phyloP scores from a whole-genome alignment of 2,888 invertebrate species.

The Xestoiulus laeticollis region DNA sequence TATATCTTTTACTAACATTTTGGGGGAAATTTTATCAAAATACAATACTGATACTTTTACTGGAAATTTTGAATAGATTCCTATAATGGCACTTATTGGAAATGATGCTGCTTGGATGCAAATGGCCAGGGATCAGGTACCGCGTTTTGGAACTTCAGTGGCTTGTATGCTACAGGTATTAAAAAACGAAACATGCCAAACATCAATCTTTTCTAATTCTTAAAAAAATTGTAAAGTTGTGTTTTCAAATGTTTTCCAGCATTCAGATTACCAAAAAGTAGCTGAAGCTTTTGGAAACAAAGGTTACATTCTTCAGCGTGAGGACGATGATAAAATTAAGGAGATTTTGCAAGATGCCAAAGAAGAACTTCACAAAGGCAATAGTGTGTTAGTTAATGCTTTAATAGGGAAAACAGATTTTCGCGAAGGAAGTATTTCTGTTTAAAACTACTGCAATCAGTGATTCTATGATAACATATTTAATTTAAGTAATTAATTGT shows the following conservation, averaged over 20 bases:
- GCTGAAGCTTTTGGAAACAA: slow-evolving; percentile 68
- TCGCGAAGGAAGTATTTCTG: slow-evolving; percentile 70
- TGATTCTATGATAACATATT: too few species aligned
- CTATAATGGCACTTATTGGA: slow-evolving; percentile 69
- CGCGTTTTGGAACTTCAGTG: slow-evolving; percentile 68
- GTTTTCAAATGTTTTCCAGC: slow-evolving; percentile 63
- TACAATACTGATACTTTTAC: too few species aligned
- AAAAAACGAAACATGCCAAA: too few species aligned
- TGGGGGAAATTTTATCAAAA: too few species aligned
- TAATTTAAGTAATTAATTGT: too few species aligned
- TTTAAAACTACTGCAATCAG: slow-evolving; percentile 62
- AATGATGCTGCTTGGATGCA: slow-evolving; percentile 73
- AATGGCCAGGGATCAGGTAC: slow-evolving; percentile 71
- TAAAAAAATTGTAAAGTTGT: too few species aligned
- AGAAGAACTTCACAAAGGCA: slow-evolving; percentile 61
- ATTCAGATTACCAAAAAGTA: slow-evolving; percentile 68
- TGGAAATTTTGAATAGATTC: too few species aligned
- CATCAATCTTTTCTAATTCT: too few species aligned
- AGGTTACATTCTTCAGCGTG: slow-evolving; percentile 66
- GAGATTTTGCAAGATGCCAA: slow-evolving; percentile 63
- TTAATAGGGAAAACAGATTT: slow-evolving; percentile 70
- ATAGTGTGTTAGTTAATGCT: slow-evolving; percentile 68
- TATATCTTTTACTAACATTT: too few species aligned
- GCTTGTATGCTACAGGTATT: slow-evolving; percentile 69
- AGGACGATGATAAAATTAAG: slow-evolving; percentile 63